Percentiles rank a stretch among this genome's conserved stretches.
Conservation (phyloP, 1,140 invertebrate species). For the Andricus grossulariae region DNA sequence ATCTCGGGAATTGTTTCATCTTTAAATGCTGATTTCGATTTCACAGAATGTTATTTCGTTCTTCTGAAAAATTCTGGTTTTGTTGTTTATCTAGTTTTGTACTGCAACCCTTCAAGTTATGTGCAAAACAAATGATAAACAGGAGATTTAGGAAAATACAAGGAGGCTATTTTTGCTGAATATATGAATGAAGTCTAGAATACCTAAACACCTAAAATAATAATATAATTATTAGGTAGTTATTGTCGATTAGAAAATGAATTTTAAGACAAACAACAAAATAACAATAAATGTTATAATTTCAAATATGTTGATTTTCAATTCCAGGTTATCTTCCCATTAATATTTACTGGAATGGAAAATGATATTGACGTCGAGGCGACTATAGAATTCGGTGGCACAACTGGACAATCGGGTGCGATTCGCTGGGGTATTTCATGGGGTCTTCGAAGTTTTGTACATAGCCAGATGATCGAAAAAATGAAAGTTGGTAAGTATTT, state of each 20-base stretch:
- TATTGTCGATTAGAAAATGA: constrained; percentile 18
- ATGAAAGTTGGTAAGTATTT: constrained; percentile 87
- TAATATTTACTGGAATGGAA: constrained; percentile 86
- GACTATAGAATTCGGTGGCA: constrained; percentile 82
- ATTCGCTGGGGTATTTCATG: constrained; percentile 90
- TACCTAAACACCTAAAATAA: too few species aligned
- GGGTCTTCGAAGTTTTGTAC: constrained; percentile 88
- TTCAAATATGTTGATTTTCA: constrained; percentile 31
- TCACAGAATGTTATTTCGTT: too few species aligned
- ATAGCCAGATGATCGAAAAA: constrained; percentile 84
- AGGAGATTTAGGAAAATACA: too few species aligned
- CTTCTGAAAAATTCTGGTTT: too few species aligned
- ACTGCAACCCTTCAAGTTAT: too few species aligned
- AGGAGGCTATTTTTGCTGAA: too few species aligned
- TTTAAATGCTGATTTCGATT: too few species aligned
- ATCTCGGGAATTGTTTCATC: too few species aligned
- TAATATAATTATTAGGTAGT: not conserved
- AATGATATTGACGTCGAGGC: constrained; percentile 91
- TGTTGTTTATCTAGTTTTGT: too few species aligned
- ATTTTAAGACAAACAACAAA: not conserved
- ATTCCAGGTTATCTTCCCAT: constrained; percentile 88
- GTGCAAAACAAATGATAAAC: too few species aligned
- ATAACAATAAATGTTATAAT: constrained; percentile 10
- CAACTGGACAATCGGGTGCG: constrained; percentile 87
- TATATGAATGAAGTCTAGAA: too few species aligned